These are phyloP conservation scores for rabbit (Oryctolagus cuniculus) DNA, from an alignment of 2,113 vertebrate genomes.

Conservation along the genomic window DNA sequence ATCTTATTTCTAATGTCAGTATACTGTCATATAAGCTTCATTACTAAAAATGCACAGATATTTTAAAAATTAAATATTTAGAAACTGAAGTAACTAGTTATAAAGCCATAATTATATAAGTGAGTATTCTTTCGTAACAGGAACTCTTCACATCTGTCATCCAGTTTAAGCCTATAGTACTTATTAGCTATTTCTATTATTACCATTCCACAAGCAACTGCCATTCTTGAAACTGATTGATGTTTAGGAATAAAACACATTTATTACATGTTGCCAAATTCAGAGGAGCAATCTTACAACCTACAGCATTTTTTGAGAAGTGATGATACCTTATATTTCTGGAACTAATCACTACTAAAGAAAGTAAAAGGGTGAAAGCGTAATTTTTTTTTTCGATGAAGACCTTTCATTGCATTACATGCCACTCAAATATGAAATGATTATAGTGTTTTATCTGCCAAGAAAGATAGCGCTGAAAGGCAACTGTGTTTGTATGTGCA, in stretches of 20 bases:
- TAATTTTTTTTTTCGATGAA: constrained; percentile 70
- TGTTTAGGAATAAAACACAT: constrained; percentile 86
- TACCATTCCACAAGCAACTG: constrained; percentile 82
- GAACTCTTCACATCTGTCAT: constrained; percentile 75
- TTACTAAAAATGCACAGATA: constrained; percentile 52
- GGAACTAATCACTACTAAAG: constrained; percentile 85
- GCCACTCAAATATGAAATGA: constrained; percentile 80
- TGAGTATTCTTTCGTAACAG: constrained; percentile 74
- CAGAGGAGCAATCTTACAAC: constrained; percentile 82
- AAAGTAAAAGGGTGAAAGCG: constrained; percentile 85
- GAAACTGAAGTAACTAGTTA: constrained; percentile 77
- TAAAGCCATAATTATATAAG: constrained; percentile 84
- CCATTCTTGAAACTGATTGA: constrained; percentile 87
- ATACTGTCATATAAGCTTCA: constrained; percentile 60
- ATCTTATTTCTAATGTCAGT: constrained; percentile 29
- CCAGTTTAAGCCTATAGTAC: constrained; percentile 74
- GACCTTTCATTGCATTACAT: constrained; percentile 81
- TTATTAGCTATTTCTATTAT: constrained; percentile 86
- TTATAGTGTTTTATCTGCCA: constrained; percentile 83
- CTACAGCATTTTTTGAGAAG: constrained; percentile 82
- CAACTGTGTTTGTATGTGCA: constrained; percentile 42
- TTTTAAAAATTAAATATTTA: constrained; percentile 84
- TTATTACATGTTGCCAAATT: constrained; percentile 87
- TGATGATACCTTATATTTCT: constrained; percentile 87
- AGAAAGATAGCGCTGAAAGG: constrained; percentile 74